Conservation (phyloP, 2,113 vertebrate species). For the Lophius piscatorius region DNA sequence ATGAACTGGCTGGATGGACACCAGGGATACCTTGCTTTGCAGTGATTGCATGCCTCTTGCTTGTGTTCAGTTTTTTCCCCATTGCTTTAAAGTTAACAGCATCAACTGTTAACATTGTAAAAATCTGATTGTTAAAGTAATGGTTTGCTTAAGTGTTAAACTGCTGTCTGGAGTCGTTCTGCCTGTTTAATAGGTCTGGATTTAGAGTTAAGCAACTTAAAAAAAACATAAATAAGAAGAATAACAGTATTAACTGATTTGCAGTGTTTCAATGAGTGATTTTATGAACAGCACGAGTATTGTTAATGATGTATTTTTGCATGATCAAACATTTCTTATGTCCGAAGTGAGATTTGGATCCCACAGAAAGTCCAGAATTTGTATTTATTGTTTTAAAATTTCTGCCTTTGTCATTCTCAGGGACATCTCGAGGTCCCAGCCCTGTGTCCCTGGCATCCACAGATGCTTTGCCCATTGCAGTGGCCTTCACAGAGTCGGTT, state of each 20-base stretch:
- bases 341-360: slow-evolving; percentile 28
- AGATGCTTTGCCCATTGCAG: slow-evolving; percentile 93
- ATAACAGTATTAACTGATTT: slow-evolving; percentile 40
- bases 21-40: slow-evolving; percentile 34
- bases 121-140: slow-evolving; percentile 7
- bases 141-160: slow-evolving; percentile 17
- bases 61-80: slow-evolving; percentile 7
- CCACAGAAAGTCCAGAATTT: slow-evolving; percentile 29
- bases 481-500: slow-evolving; percentile 95
- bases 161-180: slow-evolving; percentile 4
- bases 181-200: slow-evolving; percentile 4
- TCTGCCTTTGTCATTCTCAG: slow-evolving; percentile 77
- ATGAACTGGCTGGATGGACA: slow-evolving; percentile 10
- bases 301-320: slow-evolving; percentile 22
- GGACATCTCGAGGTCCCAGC: slow-evolving; percentile 95
- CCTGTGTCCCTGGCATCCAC: slow-evolving; percentile 94
- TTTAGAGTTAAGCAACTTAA: not conserved
- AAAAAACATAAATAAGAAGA: too few relatives aligned
- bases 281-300: slow-evolving; percentile 17
- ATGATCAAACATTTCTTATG: slow-evolving; percentile 36
- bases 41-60: slow-evolving; percentile 23
- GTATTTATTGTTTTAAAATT: slow-evolving; percentile 35
- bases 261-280: slow-evolving; percentile 30
- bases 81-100: not conserved
- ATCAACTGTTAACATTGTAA: slow-evolving; percentile 29